Percentiles rank a stretch among this genome's conserved stretches.
phyloP scores from a whole-genome alignment of 1,140 invertebrate species.

The Notospermus geniculatus region DNA sequence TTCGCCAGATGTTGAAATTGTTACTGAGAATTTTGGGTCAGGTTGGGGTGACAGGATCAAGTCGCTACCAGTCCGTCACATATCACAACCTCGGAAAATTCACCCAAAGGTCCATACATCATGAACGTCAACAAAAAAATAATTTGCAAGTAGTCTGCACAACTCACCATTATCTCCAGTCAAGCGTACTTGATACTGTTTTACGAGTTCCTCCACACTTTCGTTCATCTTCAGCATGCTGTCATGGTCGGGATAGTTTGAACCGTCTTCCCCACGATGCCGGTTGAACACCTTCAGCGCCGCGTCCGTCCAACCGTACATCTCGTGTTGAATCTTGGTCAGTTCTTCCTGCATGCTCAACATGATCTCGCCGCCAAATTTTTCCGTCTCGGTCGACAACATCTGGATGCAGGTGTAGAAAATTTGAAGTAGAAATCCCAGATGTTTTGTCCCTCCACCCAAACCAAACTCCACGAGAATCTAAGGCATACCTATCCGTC shows the following conservation, averaged over 20 bases:
- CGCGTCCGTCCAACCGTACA: conserved; percentile 52
- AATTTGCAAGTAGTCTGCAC: too few relatives aligned
- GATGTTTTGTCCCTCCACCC: too few relatives aligned
- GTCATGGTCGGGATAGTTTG: conserved; percentile 38
- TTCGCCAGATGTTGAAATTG: too few relatives aligned
- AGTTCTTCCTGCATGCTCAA: conserved; percentile 45
- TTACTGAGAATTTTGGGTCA: too few relatives aligned
- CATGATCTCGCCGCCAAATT: conserved; percentile 48
- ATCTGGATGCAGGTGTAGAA: conserved; percentile 24
- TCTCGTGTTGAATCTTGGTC: conserved; percentile 37
- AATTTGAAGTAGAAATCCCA: background rate
- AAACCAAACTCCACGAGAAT: too few relatives aligned
- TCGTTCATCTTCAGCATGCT: conserved; percentile 46
- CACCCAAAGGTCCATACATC: too few relatives aligned
- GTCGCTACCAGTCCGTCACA: too few relatives aligned
- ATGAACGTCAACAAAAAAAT: too few relatives aligned
- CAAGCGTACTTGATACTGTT: conserved; percentile 50
- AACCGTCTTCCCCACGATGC: conserved; percentile 36
- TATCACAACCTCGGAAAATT: too few relatives aligned
- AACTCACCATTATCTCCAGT: conserved; percentile 55
- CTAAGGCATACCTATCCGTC: too few relatives aligned
- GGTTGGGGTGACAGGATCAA: too few relatives aligned
- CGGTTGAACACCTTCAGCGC: conserved; percentile 47
- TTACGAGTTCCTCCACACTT: conserved; percentile 41
- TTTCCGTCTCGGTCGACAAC: conserved; percentile 39